Base-by-base conservation (phyloP, 2,888 invertebrate species). In the Rhamnusium bicolor region DNA sequence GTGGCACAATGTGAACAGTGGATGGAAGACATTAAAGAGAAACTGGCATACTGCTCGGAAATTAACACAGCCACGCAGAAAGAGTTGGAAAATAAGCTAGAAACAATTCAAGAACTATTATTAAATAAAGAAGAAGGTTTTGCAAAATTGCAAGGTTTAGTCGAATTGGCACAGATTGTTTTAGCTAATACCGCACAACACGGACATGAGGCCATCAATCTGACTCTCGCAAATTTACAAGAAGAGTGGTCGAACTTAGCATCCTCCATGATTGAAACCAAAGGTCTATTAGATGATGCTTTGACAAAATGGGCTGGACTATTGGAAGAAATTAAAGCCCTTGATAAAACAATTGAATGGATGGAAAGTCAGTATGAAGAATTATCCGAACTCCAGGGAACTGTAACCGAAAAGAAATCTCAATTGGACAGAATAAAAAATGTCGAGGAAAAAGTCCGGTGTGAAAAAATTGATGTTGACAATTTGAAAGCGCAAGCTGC, bases 61-160 rank as follows among this genome's bases (percentile, higher is more conserved):
- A 77, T 81, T 32, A 94, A 93, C 72, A 92, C 95, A 0, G 93
- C 94, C 66, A 94, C 95, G 40, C 95, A 96, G 85, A 94, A 95
- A 84, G 96, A 97, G 83, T 88, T 97, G 29, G 96, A 97, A 87
- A 93, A 92, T 21, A 97, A 97, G 88, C 89, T 96, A 82, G 94
- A 94, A 71, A 92, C 93, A 12, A 94, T 95, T 78, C 94, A 98
- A 90, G 97, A 97, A 85, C 89, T 98, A 58, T 89, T 96, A 58
- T 89, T 97, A n/a, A 93, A 94, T 74, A 98, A 98, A 88, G 98
- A 98, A 81, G 96, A 96, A 89, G 98, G 98, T 2, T 96, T 96
- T 82, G 92, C 93, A 0, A 95, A 95, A 87, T 94, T 97, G 29
- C 96, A 98, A 85, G 92, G 93, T 62, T 92, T 96, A 51, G 94